Evolutionary conservation across 2,113 vertebrate genomes (phyloP).

Genomic region (Nesoenas mayeri): DNA sequence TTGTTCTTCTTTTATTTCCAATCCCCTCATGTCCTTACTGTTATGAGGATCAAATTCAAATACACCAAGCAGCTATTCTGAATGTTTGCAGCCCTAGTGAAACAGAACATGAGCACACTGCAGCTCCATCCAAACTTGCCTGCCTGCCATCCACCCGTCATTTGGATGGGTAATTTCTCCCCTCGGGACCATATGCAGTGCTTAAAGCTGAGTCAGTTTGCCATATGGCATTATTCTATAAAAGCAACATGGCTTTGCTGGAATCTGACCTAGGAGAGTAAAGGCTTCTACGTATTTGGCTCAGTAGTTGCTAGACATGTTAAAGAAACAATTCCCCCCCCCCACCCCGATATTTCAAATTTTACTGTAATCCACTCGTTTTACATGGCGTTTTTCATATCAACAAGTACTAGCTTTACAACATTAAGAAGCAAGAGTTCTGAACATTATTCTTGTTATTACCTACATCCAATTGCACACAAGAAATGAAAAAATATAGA

Average conservation of each 20-base stretch:
- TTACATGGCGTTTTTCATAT: background rate
- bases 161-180: constrained; percentile 45
- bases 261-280: constrained; percentile 52
- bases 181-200: constrained; percentile 32
- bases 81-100: constrained; percentile 40
- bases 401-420: background rate
- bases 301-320: constrained; percentile 57
- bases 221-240: constrained; percentile 26
- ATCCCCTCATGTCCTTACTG: constrained; percentile 33
- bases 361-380: background rate
- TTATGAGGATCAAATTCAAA: constrained; percentile 57
- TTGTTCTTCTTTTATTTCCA: constrained; percentile 60
- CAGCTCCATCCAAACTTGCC: constrained; percentile 31
- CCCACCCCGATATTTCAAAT: background rate
- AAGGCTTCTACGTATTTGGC: constrained; percentile 26
- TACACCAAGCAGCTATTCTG: constrained; percentile 49
- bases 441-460: background rate
- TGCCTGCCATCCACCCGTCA: constrained; percentile 50
- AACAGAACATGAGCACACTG: constrained; percentile 43
- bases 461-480: background rate
- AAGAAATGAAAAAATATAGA: background rate
- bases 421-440: background rate
- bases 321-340: constrained; percentile 14
- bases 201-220: constrained; percentile 56
- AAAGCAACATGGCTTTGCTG: constrained; percentile 29